Percentiles rank a stretch among this genome's conserved stretches.
Evolutionary conservation across 2,113 vertebrate genomes (phyloP).

Genomic region (Podocnemis expansa): DNA sequence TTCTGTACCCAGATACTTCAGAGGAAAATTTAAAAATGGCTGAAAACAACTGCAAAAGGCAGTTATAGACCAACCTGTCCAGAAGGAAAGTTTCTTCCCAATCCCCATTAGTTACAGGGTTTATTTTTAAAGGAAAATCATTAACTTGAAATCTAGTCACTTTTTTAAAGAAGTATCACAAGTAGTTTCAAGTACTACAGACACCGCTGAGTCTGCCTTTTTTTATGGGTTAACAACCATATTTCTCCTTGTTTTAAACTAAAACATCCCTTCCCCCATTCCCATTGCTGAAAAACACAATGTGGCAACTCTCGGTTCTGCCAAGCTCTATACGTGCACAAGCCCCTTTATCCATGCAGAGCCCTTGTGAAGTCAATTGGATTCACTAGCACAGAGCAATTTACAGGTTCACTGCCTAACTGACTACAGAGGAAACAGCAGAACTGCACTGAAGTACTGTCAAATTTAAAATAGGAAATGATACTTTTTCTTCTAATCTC

Average conservation of each 20-base stretch:
- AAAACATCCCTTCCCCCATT: neutral
- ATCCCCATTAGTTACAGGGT: neutral
- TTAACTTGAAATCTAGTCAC: neutral
- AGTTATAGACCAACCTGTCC: conserved; percentile 1
- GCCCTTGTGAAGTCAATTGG: neutral
- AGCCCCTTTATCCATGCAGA: neutral
- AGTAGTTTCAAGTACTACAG: neutral
- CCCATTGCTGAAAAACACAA: neutral
- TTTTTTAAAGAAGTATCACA: neutral
- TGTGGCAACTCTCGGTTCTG: neutral
- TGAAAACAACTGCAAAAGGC: neutral
- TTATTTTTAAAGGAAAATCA: neutral
- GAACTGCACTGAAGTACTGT: neutral
- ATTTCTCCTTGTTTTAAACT: neutral
- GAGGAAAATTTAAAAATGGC: neutral
- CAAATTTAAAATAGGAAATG: neutral
- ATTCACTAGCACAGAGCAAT: neutral
- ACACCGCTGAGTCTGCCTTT: neutral
- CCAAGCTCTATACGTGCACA: neutral
- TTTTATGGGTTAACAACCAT: neutral
- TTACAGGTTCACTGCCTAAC: neutral
- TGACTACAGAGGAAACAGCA: neutral
- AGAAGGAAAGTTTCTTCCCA: neutral
- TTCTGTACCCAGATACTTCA: neutral
- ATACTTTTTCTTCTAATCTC: neutral